phyloP scores from a whole-genome alignment of 2,797 vertebrate genomes.

The Semotilus atromaculatus region DNA sequence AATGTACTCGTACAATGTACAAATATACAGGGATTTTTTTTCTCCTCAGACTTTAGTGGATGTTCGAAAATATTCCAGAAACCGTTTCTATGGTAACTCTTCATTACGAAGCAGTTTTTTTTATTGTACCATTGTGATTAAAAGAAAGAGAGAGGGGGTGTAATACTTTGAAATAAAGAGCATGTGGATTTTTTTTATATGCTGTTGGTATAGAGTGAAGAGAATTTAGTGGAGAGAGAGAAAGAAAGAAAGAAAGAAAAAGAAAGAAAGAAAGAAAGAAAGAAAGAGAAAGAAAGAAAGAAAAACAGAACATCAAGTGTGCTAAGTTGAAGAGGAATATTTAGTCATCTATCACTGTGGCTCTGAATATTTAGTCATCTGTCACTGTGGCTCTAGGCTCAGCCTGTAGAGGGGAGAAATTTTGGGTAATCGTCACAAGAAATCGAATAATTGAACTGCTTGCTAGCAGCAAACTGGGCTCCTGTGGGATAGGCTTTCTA shows the following conservation, averaged over 20 bases:
- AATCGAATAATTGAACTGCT: slow-evolving; percentile 71
- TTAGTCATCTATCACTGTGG: slow-evolving; percentile 56
- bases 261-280: no score
- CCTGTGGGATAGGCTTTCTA: slow-evolving; percentile 72
- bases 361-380: slow-evolving; percentile 60
- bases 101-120: slow-evolving; percentile 80
- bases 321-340: slow-evolving; percentile 38
- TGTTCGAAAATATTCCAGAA: slow-evolving; percentile 64
- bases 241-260: no score
- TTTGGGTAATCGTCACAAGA: slow-evolving; percentile 69
- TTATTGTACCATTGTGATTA: slow-evolving; percentile 72
- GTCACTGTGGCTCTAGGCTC: slow-evolving; percentile 53
- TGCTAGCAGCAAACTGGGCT: slow-evolving; percentile 69
- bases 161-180: slow-evolving; percentile 12
- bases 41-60: slow-evolving; percentile 57
- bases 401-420: slow-evolving; percentile 58
- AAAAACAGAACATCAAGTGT: slow-evolving; percentile 5
- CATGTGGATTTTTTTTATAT: slow-evolving; percentile 7
- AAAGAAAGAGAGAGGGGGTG: slow-evolving; percentile 66
- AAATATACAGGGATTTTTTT: slow-evolving; percentile 55
- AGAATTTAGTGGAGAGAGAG: slow-evolving; percentile 6
- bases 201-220: not conserved
- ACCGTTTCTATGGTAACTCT: slow-evolving; percentile 79
- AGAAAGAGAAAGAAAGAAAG: no score
- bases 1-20: slow-evolving; percentile 40